Evolutionary conservation across 2,797 vertebrate species (phyloP).

Genomic region (Molossus alvarezi): DNA sequence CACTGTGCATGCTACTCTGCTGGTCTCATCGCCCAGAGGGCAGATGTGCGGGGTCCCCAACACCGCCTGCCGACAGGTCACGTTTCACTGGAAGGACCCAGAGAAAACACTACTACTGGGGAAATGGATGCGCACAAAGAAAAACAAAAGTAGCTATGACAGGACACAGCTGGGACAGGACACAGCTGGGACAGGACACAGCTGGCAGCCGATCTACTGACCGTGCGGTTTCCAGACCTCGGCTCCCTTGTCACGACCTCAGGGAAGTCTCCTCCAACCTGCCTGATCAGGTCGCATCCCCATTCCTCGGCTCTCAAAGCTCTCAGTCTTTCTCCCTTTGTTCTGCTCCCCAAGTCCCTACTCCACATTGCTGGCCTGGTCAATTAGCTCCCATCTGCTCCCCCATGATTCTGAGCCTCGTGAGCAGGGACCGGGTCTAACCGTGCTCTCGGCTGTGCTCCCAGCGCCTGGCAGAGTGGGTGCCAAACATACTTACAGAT

Average conservation of each 20-base stretch:
- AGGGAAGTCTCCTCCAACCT: background rate
- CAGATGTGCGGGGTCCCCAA: background rate
- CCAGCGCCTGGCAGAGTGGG: background rate
- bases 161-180: background rate
- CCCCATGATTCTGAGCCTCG: background rate
- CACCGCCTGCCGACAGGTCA: background rate
- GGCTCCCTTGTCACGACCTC: background rate
- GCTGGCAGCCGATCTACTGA: background rate
- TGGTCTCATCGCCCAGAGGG: background rate
- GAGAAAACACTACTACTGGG: background rate
- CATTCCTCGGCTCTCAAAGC: background rate
- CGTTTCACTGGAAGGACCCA: background rate
- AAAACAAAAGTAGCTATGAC: background rate
- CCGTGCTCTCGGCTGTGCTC: background rate
- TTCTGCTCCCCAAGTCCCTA: background rate
- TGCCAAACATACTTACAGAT: background rate
- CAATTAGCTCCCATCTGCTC: background rate
- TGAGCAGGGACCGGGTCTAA: background rate
- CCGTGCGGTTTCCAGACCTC: background rate
- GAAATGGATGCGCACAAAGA: background rate
- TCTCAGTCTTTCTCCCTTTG: background rate
- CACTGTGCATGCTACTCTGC: background rate
- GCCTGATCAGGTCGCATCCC: background rate
- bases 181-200: too few relatives aligned
- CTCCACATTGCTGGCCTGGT: background rate